A percentile compares a stretch with the other conserved stretches of the same genome.
These are phyloP conservation scores for Torymus auratus DNA, from an alignment of 2,888 invertebrate species.

Conservation along the genomic window DNA sequence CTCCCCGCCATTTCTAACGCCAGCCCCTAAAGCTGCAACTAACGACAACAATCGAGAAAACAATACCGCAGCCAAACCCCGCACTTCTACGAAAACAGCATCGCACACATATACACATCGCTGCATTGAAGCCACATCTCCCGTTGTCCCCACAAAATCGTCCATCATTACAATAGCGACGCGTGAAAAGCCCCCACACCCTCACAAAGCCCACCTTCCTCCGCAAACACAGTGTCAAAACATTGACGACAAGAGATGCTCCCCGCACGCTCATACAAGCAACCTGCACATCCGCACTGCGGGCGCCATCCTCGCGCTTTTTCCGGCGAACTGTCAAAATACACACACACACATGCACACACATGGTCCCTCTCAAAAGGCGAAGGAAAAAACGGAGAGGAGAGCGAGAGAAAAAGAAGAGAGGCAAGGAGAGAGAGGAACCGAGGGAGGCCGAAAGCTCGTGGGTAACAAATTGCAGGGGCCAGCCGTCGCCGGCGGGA, in stretches of 20 bases:
- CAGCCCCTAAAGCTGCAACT: too few species aligned
- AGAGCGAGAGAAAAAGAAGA: not conserved
- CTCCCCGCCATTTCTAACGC: too few species aligned
- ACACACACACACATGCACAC: not conserved
- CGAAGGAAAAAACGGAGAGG: not conserved
- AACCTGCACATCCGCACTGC: conserved; percentile 24
- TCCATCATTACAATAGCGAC: too few species aligned
- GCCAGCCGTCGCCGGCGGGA: conserved; percentile 25
- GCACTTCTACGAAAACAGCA: too few species aligned
- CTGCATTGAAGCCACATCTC: too few species aligned
- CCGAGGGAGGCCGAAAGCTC: conserved; percentile 14
- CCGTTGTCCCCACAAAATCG: too few species aligned
- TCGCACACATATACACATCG: too few species aligned
- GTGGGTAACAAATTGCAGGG: conserved; percentile 54
- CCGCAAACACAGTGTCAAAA: conserved; percentile 29
- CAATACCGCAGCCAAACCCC: too few species aligned
- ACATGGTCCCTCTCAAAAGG: not conserved
- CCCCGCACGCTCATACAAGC: not conserved
- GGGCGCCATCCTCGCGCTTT: not conserved
- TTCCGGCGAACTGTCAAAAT: conserved; percentile 43
- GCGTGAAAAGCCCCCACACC: too few species aligned
- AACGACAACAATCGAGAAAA: too few species aligned
- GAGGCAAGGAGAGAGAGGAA: too few species aligned
- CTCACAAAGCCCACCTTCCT: too few species aligned
- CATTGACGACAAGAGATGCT: not conserved